Evolutionary conservation across 2,888 invertebrate species (phyloP).

Genomic region (Morpho helenor): DNA sequence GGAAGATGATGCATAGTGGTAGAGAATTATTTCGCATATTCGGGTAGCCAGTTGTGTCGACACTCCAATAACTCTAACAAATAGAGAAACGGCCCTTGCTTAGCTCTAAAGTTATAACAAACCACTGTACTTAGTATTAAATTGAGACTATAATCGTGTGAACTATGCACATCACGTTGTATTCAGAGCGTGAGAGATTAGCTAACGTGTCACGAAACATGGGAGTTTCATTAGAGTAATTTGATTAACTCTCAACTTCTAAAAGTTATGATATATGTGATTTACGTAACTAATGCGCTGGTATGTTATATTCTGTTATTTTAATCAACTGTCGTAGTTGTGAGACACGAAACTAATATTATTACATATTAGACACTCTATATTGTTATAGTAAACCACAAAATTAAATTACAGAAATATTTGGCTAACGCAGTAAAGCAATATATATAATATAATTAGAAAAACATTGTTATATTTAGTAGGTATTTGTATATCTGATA

Average conservation of each 20-base stretch:
- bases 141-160: too few relatives aligned
- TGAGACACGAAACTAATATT: neutral
- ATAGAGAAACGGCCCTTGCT: too few relatives aligned
- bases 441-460: too few relatives aligned
- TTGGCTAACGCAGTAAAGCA: too few relatives aligned
- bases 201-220: conserved; percentile 18
- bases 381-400: neutral
- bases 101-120: too few relatives aligned
- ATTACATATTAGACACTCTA: neutral
- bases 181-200: conserved; percentile 12
- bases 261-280: conserved; percentile 10
- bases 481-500: too few relatives aligned
- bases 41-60: too few relatives aligned
- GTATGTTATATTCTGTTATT: conserved; percentile 7
- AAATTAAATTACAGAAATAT: neutral
- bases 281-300: neutral
- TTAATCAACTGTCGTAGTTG: neutral
- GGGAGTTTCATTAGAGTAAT: conserved; percentile 26
- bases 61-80: too few relatives aligned
- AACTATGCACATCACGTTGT: neutral
- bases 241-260: conserved; percentile 25
- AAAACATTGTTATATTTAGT: too few relatives aligned
- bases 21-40: too few relatives aligned
- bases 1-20: too few relatives aligned
- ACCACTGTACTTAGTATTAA: too few relatives aligned